A percentile compares a stretch with the other conserved stretches of the same genome.
Conservation (phyloP, 2,113 vertebrate genomes). For the Vombatus ursinus region DNA sequence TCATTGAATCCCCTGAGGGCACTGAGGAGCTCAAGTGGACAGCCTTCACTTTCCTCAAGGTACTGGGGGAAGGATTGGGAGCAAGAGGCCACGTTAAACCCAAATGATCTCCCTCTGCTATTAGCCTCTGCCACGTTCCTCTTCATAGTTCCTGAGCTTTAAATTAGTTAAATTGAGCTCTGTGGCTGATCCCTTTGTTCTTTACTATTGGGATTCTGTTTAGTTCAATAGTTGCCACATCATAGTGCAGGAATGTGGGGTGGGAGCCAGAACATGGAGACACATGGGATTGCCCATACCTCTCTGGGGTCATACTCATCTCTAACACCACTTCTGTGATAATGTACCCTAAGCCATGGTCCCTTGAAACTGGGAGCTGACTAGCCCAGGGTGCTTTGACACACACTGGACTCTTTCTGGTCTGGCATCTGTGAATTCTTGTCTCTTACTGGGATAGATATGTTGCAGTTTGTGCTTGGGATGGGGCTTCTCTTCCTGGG, state of each 20-base stretch:
- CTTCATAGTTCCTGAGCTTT: neutral
- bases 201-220: neutral
- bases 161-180: neutral
- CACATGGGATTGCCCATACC: neutral
- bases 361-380: neutral
- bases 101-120: neutral
- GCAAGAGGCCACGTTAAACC: neutral
- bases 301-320: neutral
- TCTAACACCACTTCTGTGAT: neutral
- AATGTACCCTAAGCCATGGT: neutral
- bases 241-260: neutral
- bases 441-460: neutral
- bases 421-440: neutral
- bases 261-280: neutral
- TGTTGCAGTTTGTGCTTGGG: neutral
- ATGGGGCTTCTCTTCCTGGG: neutral
- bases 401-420: neutral
- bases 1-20: slow-evolving; percentile 98
- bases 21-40: slow-evolving; percentile 99
- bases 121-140: neutral
- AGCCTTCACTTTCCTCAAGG: slow-evolving; percentile 98
- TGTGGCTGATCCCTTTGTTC: neutral
- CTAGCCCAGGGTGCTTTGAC: neutral
- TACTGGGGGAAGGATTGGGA: slow-evolving; percentile 52
- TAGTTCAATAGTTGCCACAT: neutral